Percentiles rank a stretch among this genome's conserved stretches.
Conservation (phyloP, 2,888 invertebrate species). For the Drosophila fungiperda region DNA sequence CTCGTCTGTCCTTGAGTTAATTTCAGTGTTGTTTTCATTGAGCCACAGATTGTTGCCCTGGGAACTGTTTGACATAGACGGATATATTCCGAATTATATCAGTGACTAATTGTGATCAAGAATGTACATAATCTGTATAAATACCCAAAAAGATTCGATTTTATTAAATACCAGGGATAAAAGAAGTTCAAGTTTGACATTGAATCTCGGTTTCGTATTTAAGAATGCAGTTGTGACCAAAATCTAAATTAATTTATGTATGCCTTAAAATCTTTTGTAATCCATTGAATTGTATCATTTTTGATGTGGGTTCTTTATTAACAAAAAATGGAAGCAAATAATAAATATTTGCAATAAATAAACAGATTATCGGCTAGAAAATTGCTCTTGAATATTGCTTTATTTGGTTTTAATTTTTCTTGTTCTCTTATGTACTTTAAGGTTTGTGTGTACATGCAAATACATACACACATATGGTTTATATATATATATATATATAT, state of each 20-base stretch:
- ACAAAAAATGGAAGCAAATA: not conserved
- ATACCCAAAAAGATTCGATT: not conserved
- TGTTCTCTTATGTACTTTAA: not conserved
- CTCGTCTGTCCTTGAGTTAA: conserved; percentile 20
- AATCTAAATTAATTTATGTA: not conserved
- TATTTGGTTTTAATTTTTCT: not conserved
- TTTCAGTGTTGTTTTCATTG: conserved; percentile 19
- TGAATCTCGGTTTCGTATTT: not conserved
- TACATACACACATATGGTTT: no score
- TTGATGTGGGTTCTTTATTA: not conserved
- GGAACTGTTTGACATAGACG: not conserved
- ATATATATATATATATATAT: no score
- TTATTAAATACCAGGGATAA: not conserved
- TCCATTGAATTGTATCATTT: not conserved
- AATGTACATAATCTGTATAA: no score
- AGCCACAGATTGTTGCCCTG: not conserved
- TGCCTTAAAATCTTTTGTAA: not conserved
- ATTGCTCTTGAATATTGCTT: not conserved
- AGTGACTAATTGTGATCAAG: not conserved
- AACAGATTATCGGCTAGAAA: not conserved
- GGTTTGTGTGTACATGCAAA: not conserved
- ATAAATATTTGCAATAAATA: not conserved
- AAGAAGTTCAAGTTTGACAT: not conserved
- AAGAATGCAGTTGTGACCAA: not conserved
- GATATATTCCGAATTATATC: not conserved